These are phyloP conservation scores for Cybosia mesomella DNA, from an alignment of 2,888 invertebrate genomes.

Conservation along the genomic window DNA sequence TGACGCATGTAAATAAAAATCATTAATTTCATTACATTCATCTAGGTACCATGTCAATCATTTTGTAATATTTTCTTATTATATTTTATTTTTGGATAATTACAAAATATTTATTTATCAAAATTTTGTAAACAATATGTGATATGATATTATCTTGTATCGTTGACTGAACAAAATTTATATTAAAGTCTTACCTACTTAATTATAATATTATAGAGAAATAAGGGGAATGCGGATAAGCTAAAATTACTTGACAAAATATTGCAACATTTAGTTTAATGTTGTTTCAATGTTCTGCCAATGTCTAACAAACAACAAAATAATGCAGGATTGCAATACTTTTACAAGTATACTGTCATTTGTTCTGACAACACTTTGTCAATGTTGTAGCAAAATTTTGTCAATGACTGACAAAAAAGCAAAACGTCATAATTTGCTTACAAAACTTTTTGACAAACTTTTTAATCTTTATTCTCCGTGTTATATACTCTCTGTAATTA, in stretches of 20 bases:
- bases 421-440: conserved; percentile 20
- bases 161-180: conserved; percentile 60
- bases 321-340: background rate
- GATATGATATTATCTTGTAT: conserved; percentile 48
- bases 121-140: conserved; percentile 36
- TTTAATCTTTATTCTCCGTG: conserved; percentile 8
- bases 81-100: conserved; percentile 17
- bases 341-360: conserved; percentile 13
- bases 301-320: conserved; percentile 2
- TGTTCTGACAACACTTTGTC: conserved; percentile 36
- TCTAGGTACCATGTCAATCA: conserved; percentile 9
- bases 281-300: background rate
- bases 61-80: conserved; percentile 23
- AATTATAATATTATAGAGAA: conserved; percentile 30
- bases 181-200: conserved; percentile 12
- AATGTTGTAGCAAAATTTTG: conserved; percentile 14
- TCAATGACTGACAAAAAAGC: conserved; percentile 20
- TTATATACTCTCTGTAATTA: conserved; percentile 41
- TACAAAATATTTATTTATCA: conserved; percentile 29
- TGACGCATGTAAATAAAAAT: conserved; percentile 38
- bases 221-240: background rate
- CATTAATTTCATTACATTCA: conserved; percentile 18
- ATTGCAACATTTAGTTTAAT: conserved; percentile 8
- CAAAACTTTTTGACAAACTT: conserved; percentile 21
- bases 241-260: conserved; percentile 18